Conservation (phyloP, 2,888 invertebrate species). For the Mallateleia sp. region DNA sequence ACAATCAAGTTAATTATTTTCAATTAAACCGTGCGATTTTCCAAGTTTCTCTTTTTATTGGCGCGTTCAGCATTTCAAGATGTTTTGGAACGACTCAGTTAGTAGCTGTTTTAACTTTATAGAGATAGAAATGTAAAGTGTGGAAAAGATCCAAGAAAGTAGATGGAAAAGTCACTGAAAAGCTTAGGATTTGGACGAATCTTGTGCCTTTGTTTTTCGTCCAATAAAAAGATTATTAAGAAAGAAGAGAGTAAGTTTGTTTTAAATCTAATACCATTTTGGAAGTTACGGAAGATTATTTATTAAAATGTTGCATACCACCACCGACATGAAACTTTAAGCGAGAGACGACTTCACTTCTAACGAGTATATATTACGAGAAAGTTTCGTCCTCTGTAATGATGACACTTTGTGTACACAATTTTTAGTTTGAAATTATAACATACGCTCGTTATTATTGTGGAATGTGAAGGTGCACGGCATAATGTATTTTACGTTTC, state of each 20-base stretch:
- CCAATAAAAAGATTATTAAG: conserved; percentile 35
- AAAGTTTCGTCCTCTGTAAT: conserved; percentile 17
- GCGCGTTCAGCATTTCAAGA: conserved; percentile 20
- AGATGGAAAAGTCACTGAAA: conserved; percentile 28
- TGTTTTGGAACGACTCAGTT: conserved; percentile 28
- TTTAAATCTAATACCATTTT: conserved; percentile 32
- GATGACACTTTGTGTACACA: conserved; percentile 8
- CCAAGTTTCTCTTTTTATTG: conserved; percentile 27
- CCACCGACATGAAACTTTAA: conserved; percentile 37
- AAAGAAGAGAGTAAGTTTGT: conserved; percentile 2
- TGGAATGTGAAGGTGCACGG: neutral
- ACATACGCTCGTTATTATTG: neutral
- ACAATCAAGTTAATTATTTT: conserved; percentile 49
- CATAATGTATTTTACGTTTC: neutral
- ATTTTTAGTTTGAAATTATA: conserved; percentile 12
- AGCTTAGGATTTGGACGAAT: conserved; percentile 39
- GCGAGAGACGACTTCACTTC: conserved; percentile 25
- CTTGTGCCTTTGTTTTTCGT: neutral
- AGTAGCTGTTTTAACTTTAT: conserved; percentile 37
- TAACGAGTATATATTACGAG: conserved; percentile 26
- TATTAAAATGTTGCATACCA: conserved; percentile 41
- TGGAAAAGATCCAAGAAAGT: conserved; percentile 40
- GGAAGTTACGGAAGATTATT: conserved; percentile 30
- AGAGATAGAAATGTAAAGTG: conserved; percentile 38
- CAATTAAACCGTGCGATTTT: conserved; percentile 34